Evolutionary conservation across 2,113 vertebrate genomes (phyloP), one percentile per base, ranked within the genome.

Genomic region (Rhynchopsitta pachyrhyncha): DNA sequence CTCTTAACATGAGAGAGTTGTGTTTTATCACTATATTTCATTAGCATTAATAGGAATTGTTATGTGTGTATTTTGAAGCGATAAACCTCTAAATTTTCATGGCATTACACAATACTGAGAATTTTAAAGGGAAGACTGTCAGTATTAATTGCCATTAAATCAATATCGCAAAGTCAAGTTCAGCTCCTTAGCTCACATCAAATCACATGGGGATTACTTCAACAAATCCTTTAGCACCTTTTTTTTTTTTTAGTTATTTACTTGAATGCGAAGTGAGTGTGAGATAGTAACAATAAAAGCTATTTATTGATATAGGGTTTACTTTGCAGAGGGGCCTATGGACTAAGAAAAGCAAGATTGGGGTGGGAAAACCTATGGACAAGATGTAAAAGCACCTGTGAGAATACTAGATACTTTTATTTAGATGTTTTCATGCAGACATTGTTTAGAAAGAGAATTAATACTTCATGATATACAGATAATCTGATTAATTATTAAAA

Each of bases 71-170:
- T 41, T 78, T 88, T 33, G 80, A 66, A 92, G 57, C 64, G 59
- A 84, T 57, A 68, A 24, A 22, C 10, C 42, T 77, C 60, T 83
- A 64, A n/a, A 59, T 92, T 93, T 90, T 86, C 37, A 50, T 49
- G 23, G 11, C 17, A 47, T 82, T 86, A 59, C 31, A 70, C 9
- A 70, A 46, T 27, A 63, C 10, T 81, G 31, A 78, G 73, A 70
- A 67, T 88, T 93, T 93, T 93, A 84, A 90, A 78, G 39, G 22
- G 24, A 88, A 81, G 27, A 55, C 55, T 63, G 28, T 81, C 47
- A 71, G 50, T 76, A n/a, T 79, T 81, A 93, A 77, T 86, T 89
- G 62, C 76, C n/a, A 47, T 66, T 88, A 83, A 92, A 82, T 88
- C 82, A 86, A 17, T 75, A 93, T 67, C 12, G 25, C 47, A 83